These are phyloP conservation scores for Ips typographus DNA, from an alignment of 1,140 invertebrate species.

Conservation along the genomic window DNA sequence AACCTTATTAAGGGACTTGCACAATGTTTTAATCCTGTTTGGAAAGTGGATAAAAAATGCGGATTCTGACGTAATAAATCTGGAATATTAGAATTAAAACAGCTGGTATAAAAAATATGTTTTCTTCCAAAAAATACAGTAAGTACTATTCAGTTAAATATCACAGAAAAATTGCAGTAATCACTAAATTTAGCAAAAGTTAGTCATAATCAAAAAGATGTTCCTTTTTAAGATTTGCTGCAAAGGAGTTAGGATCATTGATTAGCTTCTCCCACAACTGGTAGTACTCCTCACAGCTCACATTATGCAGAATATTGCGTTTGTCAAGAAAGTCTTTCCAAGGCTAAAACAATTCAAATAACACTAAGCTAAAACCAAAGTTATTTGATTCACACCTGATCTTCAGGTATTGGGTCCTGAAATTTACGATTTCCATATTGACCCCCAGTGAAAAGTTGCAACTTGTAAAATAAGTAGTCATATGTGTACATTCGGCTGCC, in stretches of 20 bases:
- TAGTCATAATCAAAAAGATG: conserved; percentile 35
- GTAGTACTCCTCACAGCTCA: conserved; percentile 44
- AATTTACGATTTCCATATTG: conserved; percentile 40
- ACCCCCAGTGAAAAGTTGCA: conserved; percentile 44
- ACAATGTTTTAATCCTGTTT: too few species aligned
- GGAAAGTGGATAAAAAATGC: too few species aligned
- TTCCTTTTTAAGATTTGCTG: conserved; percentile 42
- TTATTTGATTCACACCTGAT: conserved; percentile 34
- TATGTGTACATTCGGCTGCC: conserved; percentile 48
- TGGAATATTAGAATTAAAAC: too few species aligned
- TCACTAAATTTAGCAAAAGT: neutral
- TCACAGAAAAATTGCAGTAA: conserved; percentile 17
- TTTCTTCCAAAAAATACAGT: too few species aligned
- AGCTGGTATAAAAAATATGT: too few species aligned
- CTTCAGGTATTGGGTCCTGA: conserved; percentile 27
- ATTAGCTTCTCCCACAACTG: conserved; percentile 46
- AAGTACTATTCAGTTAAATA: neutral
- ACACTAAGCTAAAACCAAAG: neutral
- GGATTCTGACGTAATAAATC: too few species aligned
- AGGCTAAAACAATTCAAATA: conserved; percentile 31
- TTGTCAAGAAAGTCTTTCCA: conserved; percentile 44
- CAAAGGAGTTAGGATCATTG: conserved; percentile 45
- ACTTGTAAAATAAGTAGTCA: conserved; percentile 45
- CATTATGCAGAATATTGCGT: conserved; percentile 37
- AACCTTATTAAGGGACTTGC: too few species aligned